Conservation (phyloP, 1,140 invertebrate species). For the Drosophila teissieri region DNA sequence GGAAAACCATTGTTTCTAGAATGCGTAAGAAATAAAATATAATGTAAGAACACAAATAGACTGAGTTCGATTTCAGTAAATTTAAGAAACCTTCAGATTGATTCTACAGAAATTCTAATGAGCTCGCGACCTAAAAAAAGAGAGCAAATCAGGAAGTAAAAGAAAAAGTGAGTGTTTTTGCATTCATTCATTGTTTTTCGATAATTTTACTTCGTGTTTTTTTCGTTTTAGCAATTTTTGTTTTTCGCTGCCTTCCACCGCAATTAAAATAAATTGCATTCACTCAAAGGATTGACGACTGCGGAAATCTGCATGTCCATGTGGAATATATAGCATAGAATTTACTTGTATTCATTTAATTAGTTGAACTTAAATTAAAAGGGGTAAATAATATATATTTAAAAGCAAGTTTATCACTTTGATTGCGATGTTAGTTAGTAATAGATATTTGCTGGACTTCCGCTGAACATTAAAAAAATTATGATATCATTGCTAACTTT, state of each 20-base stretch:
- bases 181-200: slow-evolving; percentile 37
- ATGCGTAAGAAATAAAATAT: background rate
- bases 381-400: background rate
- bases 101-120: slow-evolving; percentile 38
- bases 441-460: too few species aligned
- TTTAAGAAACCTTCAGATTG: too few species aligned
- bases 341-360: slow-evolving; percentile 3
- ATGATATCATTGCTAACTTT: too few species aligned
- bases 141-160: slow-evolving; percentile 2
- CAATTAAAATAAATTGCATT: slow-evolving; percentile 75
- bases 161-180: slow-evolving; percentile 1
- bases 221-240: slow-evolving; percentile 24
- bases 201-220: slow-evolving; percentile 25
- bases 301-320: background rate
- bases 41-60: background rate
- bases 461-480: too few species aligned
- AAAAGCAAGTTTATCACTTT: background rate
- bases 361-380: background rate
- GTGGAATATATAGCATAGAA: slow-evolving; percentile 5
- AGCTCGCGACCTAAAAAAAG: slow-evolving; percentile 38
- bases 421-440: background rate
- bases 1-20: background rate
- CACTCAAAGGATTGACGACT: slow-evolving; percentile 41
- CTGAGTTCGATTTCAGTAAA: background rate
- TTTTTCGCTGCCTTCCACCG: slow-evolving; percentile 20